A percentile compares a stretch with the other conserved stretches of the same genome.
phyloP scores from a whole-genome alignment of 2,797 vertebrate genomes.

The Peromyscus eremicus region DNA sequence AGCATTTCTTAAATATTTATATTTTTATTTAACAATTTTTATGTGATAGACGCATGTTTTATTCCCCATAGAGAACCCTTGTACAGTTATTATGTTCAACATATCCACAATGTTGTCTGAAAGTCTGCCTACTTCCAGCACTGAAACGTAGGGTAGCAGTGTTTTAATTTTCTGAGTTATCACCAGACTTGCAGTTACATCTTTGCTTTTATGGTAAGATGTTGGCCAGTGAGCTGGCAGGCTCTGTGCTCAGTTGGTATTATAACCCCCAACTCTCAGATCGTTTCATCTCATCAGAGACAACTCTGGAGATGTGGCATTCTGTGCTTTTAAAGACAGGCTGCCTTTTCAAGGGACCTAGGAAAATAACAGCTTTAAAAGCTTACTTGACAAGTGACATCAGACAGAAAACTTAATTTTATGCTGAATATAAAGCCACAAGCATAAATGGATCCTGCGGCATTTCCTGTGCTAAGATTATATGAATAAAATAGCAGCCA shows the following conservation, averaged over 20 bases:
- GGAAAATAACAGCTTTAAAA: constrained; percentile 50
- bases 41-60: background rate
- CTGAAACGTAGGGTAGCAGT: background rate
- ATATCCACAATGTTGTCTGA: background rate
- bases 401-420: constrained; percentile 64
- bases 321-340: background rate
- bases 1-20: constrained; percentile 34
- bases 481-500: constrained; percentile 47
- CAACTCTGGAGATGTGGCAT: background rate
- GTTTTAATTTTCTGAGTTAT: background rate
- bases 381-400: constrained; percentile 43
- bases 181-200: background rate
- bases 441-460: constrained; percentile 33
- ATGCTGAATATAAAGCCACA: constrained; percentile 61
- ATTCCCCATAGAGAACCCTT: background rate
- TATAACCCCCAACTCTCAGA: background rate
- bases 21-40: background rate
- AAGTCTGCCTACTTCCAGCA: background rate
- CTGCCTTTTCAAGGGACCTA: background rate
- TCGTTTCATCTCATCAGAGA: background rate
- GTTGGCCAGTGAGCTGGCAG: background rate
- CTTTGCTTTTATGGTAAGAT: constrained; percentile 10
- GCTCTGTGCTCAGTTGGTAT: background rate
- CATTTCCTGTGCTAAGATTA: constrained; percentile 52
- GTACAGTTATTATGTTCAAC: background rate